phyloP scores from a whole-genome alignment of 1,140 invertebrate species.

The Drosophila nigrodunni region DNA sequence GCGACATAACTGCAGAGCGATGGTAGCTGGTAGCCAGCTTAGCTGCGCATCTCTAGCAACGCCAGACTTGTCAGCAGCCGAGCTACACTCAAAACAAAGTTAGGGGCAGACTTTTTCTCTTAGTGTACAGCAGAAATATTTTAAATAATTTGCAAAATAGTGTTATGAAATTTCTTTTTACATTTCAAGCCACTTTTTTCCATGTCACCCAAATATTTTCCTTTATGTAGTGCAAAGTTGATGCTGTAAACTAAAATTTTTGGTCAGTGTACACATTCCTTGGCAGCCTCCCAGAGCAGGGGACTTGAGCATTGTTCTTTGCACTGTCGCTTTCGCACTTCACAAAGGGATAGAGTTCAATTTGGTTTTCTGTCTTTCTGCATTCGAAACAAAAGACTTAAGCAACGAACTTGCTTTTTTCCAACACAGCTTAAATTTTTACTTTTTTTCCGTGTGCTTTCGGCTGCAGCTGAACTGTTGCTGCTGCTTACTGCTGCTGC shows the following conservation, averaged over 20 bases:
- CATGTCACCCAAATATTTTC: too few species aligned
- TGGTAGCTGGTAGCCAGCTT: conserved; percentile 7
- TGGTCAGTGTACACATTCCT: too few species aligned
- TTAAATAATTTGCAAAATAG: too few species aligned
- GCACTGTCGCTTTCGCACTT: conserved; percentile 82
- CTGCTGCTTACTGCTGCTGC: conserved; percentile 20
- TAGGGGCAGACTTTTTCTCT: too few species aligned
- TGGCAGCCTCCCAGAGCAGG: not conserved
- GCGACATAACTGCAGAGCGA: conserved; percentile 69
- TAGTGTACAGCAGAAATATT: too few species aligned
- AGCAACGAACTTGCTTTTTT: conserved; percentile 74
- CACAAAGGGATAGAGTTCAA: conserved; percentile 82
- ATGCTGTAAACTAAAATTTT: too few species aligned
- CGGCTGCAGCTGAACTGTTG: conserved; percentile 22
- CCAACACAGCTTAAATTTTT: not conserved
- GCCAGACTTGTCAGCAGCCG: conserved; percentile 8
- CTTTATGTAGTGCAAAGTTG: too few species aligned
- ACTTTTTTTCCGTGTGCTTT: conserved; percentile 27
- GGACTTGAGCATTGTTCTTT: conserved; percentile 76
- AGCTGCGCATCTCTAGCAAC: conserved; percentile 18
- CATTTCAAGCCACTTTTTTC: too few species aligned
- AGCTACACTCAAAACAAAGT: not conserved
- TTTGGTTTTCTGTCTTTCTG: conserved; percentile 63
- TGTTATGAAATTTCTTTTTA: too few species aligned
- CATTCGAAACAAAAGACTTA: conserved; percentile 83